Evolutionary conservation across 1,140 invertebrate genomes (phyloP).

Genomic region (Apocrypta bakeri): DNA sequence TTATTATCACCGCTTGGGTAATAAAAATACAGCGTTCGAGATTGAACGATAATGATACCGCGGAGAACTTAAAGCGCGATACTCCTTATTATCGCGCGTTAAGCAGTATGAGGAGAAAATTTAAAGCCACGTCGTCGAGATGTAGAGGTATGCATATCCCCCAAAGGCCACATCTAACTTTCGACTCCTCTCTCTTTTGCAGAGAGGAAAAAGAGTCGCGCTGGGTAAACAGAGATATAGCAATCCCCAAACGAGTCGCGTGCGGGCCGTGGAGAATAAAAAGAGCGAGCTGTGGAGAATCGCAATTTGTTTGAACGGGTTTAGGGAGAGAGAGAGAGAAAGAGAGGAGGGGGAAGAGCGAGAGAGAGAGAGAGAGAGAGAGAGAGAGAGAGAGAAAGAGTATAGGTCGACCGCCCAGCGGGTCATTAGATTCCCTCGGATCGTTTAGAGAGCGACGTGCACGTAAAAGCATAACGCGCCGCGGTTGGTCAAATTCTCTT

Average conservation of each 20-base stretch:
- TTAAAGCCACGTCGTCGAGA: neutral
- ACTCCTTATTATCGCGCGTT: too few relatives aligned
- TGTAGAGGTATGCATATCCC: too few relatives aligned
- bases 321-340: neutral
- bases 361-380: neutral
- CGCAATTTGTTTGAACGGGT: constrained; percentile 21
- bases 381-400: too few relatives aligned
- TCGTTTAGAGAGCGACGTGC: neutral
- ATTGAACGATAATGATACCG: too few relatives aligned
- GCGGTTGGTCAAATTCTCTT: constrained; percentile 13
- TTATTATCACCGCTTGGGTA: too few relatives aligned
- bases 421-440: constrained; percentile 1
- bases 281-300: neutral
- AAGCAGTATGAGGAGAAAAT: neutral
- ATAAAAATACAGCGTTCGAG: too few relatives aligned
- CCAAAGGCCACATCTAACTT: neutral
- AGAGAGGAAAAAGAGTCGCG: neutral
- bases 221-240: constrained; percentile 2
- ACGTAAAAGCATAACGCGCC: neutral
- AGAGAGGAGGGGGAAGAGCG: too few relatives aligned
- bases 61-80: too few relatives aligned
- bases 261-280: neutral
- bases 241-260: neutral
- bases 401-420: neutral
- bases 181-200: neutral